These are phyloP conservation scores for Anguilla rostrata DNA, from an alignment of 2,113 vertebrate species.

Conservation along the genomic window DNA sequence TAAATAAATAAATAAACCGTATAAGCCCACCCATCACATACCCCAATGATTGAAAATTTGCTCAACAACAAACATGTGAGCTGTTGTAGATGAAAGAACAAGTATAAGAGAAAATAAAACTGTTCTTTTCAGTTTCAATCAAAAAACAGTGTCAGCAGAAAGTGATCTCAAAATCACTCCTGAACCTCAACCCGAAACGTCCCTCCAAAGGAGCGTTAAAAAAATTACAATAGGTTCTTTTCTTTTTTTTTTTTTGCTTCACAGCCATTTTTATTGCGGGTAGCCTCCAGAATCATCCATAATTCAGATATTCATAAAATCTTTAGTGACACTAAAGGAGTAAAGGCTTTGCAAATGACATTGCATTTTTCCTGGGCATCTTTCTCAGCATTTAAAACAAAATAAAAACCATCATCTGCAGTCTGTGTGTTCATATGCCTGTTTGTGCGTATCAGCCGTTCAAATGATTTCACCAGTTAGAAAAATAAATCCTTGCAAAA, in stretches of 20 bases:
- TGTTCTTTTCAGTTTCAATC: not conserved
- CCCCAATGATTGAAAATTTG: not conserved
- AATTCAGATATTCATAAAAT: constrained; percentile 19
- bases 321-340: constrained; percentile 10
- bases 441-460: not conserved
- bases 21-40: not conserved
- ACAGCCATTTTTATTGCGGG: not conserved
- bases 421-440: not conserved
- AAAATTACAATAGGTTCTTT: not conserved
- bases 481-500: not conserved
- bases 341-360: constrained; percentile 6
- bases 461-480: not conserved
- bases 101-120: not conserved
- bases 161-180: not conserved
- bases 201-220: not conserved
- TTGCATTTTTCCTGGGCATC: not conserved
- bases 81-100: not conserved
- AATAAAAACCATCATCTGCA: not conserved
- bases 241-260: not conserved
- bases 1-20: too few species aligned
- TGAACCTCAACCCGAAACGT: not conserved
- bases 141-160: not conserved
- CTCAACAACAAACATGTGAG: not conserved
- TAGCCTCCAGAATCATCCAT: not conserved
- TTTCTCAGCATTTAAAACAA: not conserved